Evolutionary conservation across 2,888 invertebrate genomes (phyloP).

Genomic region (Macrosiphum euphorbiae): DNA sequence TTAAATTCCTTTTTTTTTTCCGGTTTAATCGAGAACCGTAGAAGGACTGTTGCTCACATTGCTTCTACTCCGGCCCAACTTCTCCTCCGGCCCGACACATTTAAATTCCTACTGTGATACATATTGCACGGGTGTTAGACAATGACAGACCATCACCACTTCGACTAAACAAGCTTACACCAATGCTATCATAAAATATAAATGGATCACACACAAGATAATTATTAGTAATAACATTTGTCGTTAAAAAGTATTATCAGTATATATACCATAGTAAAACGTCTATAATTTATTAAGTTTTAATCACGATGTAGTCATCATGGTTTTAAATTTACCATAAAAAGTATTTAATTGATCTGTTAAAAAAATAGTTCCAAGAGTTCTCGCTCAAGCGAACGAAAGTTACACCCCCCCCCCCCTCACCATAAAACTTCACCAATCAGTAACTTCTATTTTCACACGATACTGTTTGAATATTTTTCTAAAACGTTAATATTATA

Average conservation of each 20-base stretch:
- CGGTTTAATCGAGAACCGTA: too few species aligned
- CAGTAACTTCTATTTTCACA: background rate
- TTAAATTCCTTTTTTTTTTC: too few species aligned
- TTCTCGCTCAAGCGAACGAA: too few species aligned
- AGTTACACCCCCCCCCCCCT: too few species aligned
- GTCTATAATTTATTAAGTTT: background rate
- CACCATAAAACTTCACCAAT: background rate
- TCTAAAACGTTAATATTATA: background rate
- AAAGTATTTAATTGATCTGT: background rate
- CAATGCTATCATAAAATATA: too few species aligned
- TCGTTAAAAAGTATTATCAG: background rate
- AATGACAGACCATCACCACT: background rate
- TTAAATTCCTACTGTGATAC: too few species aligned
- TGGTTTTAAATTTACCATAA: background rate
- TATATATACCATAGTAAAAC: background rate
- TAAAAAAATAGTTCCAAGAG: background rate
- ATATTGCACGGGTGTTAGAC: background rate
- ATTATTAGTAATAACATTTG: background rate
- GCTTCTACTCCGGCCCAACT: too few species aligned
- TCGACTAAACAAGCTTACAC: background rate
- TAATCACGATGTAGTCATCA: background rate
- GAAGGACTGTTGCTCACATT: too few species aligned
- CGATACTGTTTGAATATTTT: background rate
- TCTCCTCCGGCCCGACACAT: too few species aligned
- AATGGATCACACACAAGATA: background rate